Evolutionary conservation across 2,888 invertebrate genomes (phyloP).

Genomic region (Romanomermis culicivorax): DNA sequence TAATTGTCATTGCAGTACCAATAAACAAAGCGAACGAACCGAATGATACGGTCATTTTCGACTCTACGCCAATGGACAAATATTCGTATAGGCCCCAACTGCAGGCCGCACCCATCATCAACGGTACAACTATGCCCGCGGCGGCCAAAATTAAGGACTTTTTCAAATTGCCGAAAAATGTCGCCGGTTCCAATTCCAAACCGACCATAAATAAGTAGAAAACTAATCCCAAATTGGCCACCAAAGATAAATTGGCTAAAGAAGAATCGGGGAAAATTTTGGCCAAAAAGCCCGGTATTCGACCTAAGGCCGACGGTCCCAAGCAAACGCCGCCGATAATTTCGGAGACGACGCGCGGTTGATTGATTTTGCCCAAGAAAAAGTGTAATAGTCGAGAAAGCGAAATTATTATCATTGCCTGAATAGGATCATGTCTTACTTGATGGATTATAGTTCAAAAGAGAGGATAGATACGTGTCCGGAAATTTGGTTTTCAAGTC

Average conservation of each 20-base stretch:
- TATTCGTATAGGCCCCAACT: not conserved
- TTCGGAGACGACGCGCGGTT: slow-evolving; percentile 12
- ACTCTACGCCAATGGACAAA: not conserved
- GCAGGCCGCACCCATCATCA: not conserved
- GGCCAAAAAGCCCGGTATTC: slow-evolving; percentile 11
- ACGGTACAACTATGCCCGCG: not conserved
- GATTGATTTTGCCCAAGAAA: slow-evolving; percentile 9
- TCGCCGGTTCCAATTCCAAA: slow-evolving; percentile 11
- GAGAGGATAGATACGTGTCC: no score
- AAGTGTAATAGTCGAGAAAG: slow-evolving; percentile 10
- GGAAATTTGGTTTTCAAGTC: no score
- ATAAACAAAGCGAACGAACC: not conserved
- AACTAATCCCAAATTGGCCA: slow-evolving; percentile 11
- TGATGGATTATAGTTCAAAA: no score
- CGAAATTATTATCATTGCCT: slow-evolving; percentile 12
- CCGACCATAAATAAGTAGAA: slow-evolving; percentile 12
- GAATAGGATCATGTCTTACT: no score
- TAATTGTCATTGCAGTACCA: not conserved
- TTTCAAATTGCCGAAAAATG: slow-evolving; percentile 6
- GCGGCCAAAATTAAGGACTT: not conserved
- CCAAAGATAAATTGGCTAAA: slow-evolving; percentile 6
- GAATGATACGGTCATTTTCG: not conserved
- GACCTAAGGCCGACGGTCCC: slow-evolving; percentile 12
- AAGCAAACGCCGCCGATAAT: slow-evolving; percentile 12
- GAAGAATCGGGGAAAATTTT: slow-evolving; percentile 11